Evolutionary conservation across 2,797 vertebrate genomes (phyloP).

Genomic region (Mustela erminea): DNA sequence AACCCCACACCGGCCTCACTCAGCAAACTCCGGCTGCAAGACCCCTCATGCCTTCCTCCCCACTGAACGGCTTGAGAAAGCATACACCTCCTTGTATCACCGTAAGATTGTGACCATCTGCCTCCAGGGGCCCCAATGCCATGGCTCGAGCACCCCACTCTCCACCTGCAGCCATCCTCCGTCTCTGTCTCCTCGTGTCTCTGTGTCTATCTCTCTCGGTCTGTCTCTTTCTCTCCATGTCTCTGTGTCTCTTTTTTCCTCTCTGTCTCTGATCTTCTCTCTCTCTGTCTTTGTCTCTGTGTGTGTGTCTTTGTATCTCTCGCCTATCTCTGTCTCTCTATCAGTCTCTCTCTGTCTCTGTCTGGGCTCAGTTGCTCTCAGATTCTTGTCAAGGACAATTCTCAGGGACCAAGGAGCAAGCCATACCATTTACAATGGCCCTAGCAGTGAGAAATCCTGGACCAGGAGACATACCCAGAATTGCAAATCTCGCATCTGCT

Average conservation of each 20-base stretch:
- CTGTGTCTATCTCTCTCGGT: neutral
- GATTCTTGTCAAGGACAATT: neutral
- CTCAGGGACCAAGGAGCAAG: neutral
- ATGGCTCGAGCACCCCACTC: rapidly evolving
- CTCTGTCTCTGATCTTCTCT: neutral
- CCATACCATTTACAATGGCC: neutral
- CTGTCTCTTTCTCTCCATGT: neutral
- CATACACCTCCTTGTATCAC: neutral
- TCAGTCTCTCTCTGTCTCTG: neutral
- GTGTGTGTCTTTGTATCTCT: too few species aligned
- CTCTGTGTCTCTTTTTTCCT: neutral
- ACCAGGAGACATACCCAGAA: neutral
- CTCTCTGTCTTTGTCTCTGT: neutral
- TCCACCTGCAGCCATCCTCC: neutral
- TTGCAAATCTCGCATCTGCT: neutral
- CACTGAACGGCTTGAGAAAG: neutral
- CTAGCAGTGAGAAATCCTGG: neutral
- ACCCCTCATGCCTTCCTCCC: neutral
- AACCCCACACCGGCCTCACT: neutral
- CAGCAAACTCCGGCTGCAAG: neutral
- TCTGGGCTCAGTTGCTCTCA: neutral
- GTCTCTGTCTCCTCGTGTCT: neutral
- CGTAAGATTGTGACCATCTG: neutral
- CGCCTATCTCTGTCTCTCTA: neutral
- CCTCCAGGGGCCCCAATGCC: neutral